phyloP scores from a whole-genome alignment of 2,797 vertebrate species.

The Amblyopsis hoosieri region DNA sequence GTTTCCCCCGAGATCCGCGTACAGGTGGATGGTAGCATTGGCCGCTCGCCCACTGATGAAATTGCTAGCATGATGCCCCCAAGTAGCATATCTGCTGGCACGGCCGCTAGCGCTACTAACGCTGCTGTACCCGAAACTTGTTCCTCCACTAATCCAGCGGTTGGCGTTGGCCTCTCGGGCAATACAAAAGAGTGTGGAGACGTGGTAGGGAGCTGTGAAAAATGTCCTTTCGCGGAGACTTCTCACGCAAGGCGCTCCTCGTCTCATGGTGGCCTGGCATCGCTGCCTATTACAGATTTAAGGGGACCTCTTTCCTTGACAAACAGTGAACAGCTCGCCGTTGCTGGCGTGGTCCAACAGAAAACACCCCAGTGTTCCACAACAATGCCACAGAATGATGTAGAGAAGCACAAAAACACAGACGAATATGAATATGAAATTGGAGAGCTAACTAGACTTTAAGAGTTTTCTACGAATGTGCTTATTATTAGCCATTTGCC shows the following conservation, averaged over 20 bases:
- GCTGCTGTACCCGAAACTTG: slow-evolving; percentile 80
- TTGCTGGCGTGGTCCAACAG: slow-evolving; percentile 37
- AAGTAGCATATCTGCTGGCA: slow-evolving; percentile 10
- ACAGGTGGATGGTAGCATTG: slow-evolving; percentile 98
- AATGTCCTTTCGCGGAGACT: slow-evolving; percentile 36
- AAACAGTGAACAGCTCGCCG: slow-evolving; percentile 44
- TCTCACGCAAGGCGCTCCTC: slow-evolving; percentile 51
- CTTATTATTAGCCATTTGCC: slow-evolving; percentile 67
- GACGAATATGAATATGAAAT: slow-evolving; percentile 62
- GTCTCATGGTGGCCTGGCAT: slow-evolving; percentile 63
- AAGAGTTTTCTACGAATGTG: slow-evolving; percentile 62
- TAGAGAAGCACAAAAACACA: slow-evolving; percentile 42
- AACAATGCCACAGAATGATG: slow-evolving; percentile 36
- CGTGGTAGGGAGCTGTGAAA: slow-evolving; percentile 32
- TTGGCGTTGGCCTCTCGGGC: slow-evolving; percentile 30
- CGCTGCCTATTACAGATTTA: slow-evolving; percentile 46
- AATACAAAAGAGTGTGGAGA: slow-evolving; percentile 41
- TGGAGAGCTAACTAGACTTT: slow-evolving; percentile 87
- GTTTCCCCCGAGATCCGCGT: slow-evolving; percentile 95
- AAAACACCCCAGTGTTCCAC: slow-evolving; percentile 25
- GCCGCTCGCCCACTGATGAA: slow-evolving; percentile 95
- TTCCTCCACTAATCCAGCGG: slow-evolving; percentile 40
- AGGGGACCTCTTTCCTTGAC: slow-evolving; percentile 41
- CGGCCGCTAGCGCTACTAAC: slow-evolving; percentile 49
- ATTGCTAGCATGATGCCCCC: slow-evolving; percentile 88